Evolutionary conservation across 2,797 vertebrate genomes (phyloP).

Genomic region (Pangasius krempfi): DNA sequence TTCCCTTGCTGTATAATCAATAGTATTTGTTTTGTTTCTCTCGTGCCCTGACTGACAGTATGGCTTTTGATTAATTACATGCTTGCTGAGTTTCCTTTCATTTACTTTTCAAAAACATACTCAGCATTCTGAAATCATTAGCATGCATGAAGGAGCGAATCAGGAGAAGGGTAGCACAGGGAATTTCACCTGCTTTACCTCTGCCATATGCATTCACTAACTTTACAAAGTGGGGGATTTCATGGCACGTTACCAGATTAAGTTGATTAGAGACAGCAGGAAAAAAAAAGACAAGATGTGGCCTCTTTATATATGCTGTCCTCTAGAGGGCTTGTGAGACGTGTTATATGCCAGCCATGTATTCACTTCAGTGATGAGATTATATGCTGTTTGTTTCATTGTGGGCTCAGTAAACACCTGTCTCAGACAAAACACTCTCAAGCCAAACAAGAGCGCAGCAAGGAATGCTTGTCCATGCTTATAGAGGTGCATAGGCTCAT

Average conservation of each 20-base stretch:
- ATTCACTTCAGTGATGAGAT: constrained; percentile 40
- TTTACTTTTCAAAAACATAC: constrained; percentile 9
- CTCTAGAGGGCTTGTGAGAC: constrained; percentile 59
- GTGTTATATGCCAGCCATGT: constrained; percentile 25
- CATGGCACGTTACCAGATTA: constrained; percentile 52
- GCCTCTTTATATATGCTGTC: constrained; percentile 35
- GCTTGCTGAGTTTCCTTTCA: background rate
- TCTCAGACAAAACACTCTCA: constrained; percentile 48
- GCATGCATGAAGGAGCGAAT: constrained; percentile 4
- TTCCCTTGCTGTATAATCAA: background rate
- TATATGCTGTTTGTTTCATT: constrained; percentile 52
- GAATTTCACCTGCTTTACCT: constrained; percentile 29
- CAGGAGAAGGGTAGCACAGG: background rate
- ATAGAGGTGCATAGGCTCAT: constrained; percentile 4
- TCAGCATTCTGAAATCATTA: background rate
- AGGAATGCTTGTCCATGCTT: constrained; percentile 17
- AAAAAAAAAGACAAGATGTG: background rate
- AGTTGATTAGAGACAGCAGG: constrained; percentile 40
- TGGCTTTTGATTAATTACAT: background rate
- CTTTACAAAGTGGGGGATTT: constrained; percentile 54
- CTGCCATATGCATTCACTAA: constrained; percentile 41
- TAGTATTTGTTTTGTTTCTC: background rate
- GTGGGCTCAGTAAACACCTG: constrained; percentile 53
- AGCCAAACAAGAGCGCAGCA: constrained; percentile 33
- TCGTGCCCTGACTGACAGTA: background rate